Percentiles rank a stretch among this genome's conserved stretches.
Conservation (phyloP, 2,113 vertebrate species). For the Noctilio leporinus region DNA sequence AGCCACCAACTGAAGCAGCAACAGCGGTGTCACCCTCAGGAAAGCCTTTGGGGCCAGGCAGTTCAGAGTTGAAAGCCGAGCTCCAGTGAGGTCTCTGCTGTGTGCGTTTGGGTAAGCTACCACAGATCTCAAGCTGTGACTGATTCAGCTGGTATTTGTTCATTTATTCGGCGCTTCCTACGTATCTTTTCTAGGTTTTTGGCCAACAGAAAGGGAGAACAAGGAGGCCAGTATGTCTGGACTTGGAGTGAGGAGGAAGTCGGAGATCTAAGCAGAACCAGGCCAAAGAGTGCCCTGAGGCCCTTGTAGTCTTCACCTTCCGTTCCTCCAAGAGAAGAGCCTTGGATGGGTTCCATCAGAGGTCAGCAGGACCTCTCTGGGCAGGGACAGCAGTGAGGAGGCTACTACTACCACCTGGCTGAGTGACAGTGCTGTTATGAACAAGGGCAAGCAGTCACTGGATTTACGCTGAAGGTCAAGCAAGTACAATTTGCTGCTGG, state of each 20-base stretch:
- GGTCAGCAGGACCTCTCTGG: not conserved
- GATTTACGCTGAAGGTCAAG: not conserved
- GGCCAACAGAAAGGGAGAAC: not conserved
- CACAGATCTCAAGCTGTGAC: not conserved
- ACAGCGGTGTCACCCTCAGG: not conserved
- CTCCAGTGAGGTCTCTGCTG: not conserved
- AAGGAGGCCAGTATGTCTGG: not conserved
- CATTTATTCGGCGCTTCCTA: not conserved
- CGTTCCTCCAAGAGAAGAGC: not conserved
- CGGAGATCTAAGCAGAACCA: not conserved
- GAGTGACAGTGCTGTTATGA: not conserved
- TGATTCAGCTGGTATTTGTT: not conserved
- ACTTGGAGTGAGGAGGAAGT: not conserved
- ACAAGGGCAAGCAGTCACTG: not conserved
- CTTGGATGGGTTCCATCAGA: not conserved
- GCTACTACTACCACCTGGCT: fast-evolving
- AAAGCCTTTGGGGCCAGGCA: not conserved
- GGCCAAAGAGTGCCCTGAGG: fast-evolving
- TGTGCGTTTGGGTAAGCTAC: not conserved
- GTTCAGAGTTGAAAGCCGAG: not conserved
- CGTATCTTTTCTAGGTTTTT: not conserved
- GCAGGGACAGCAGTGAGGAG: not conserved
- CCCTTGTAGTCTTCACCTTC: not conserved
- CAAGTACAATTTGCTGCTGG: not conserved
- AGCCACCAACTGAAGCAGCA: not conserved